These are phyloP conservation scores for Caenorhabditis sp. DNA, from an alignment of 2,888 invertebrate genomes.

Conservation along the genomic window DNA sequence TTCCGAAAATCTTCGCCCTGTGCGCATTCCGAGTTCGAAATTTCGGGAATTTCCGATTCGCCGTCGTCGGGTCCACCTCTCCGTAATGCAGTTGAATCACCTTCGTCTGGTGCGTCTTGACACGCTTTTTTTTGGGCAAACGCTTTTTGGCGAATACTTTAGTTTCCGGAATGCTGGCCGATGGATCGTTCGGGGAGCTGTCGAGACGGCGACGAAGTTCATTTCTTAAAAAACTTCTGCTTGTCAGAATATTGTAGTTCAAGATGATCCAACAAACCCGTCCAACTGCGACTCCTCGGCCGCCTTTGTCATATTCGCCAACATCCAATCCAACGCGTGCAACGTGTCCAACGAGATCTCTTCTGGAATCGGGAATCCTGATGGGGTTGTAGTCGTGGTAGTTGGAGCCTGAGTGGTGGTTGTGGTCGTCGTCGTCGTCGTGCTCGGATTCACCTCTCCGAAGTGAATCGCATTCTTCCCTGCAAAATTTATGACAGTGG, in stretches of 20 bases:
- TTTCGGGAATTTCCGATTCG: constrained; percentile 46
- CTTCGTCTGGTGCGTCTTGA: constrained; percentile 35
- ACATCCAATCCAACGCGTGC: constrained; percentile 77
- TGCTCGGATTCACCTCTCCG: constrained; percentile 38
- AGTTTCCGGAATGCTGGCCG: neutral
- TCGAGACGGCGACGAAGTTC: constrained; percentile 36
- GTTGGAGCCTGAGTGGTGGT: constrained; percentile 17
- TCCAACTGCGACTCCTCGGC: constrained; percentile 45
- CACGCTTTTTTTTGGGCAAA: constrained; percentile 11
- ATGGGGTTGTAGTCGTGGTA: constrained; percentile 7
- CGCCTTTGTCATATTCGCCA: constrained; percentile 75
- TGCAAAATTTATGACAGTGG: constrained; percentile 26
- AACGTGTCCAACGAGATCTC: constrained; percentile 71
- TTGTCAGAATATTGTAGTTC: neutral
- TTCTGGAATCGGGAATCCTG: constrained; percentile 36
- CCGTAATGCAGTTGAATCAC: constrained; percentile 44
- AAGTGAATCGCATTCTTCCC: constrained; percentile 50
- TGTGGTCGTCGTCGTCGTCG: constrained; percentile 1
- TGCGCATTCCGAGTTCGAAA: constrained; percentile 30
- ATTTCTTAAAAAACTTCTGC: constrained; percentile 14
- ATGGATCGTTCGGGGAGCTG: constrained; percentile 22
- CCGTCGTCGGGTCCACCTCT: constrained; percentile 21
- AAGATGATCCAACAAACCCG: neutral
- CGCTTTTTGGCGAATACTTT: constrained; percentile 32
- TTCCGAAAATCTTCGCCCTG: constrained; percentile 49